Conservation (phyloP, 2,888 invertebrate genomes). For the Morpho achilles region DNA sequence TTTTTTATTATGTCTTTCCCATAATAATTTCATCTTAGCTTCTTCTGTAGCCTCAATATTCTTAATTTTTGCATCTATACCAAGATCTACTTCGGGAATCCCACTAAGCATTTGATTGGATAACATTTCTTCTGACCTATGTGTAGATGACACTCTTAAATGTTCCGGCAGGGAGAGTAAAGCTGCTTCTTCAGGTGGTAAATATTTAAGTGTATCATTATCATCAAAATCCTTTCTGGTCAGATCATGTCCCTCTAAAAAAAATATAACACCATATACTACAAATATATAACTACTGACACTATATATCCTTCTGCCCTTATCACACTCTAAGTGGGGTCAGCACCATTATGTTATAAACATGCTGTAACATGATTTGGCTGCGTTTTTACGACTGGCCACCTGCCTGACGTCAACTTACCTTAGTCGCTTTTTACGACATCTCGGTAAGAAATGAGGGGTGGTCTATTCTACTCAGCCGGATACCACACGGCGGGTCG, state of each 20-base stretch:
- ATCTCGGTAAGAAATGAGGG: too few relatives aligned
- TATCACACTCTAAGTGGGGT: too few relatives aligned
- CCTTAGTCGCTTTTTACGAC: too few relatives aligned
- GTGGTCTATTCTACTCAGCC: too few relatives aligned
- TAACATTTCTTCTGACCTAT: constrained; percentile 97
- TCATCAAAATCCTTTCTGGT: constrained; percentile 66
- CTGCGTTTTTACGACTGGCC: too few relatives aligned
- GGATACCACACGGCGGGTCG: too few relatives aligned
- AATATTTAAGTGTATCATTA: constrained; percentile 79
- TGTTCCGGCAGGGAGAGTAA: constrained; percentile 93
- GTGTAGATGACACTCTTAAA: constrained; percentile 89
- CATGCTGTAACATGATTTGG: too few relatives aligned
- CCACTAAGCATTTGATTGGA: constrained; percentile 99
- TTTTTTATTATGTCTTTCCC: constrained; percentile 94
- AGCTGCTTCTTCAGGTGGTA: constrained; percentile 94
- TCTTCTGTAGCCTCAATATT: constrained; percentile 99
- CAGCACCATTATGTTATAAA: too few relatives aligned
- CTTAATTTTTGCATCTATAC: constrained; percentile 98
- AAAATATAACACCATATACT: constrained; percentile 12
- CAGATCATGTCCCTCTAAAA: constrained; percentile 54
- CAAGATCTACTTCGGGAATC: constrained; percentile 99
- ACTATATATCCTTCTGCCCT: background rate
- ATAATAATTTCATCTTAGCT: constrained; percentile 94
- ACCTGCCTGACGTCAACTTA: too few relatives aligned
- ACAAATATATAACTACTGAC: background rate